These are phyloP conservation scores for Watsonalla cultraria DNA, from an alignment of 2,888 invertebrate genomes.

Conservation along the genomic window DNA sequence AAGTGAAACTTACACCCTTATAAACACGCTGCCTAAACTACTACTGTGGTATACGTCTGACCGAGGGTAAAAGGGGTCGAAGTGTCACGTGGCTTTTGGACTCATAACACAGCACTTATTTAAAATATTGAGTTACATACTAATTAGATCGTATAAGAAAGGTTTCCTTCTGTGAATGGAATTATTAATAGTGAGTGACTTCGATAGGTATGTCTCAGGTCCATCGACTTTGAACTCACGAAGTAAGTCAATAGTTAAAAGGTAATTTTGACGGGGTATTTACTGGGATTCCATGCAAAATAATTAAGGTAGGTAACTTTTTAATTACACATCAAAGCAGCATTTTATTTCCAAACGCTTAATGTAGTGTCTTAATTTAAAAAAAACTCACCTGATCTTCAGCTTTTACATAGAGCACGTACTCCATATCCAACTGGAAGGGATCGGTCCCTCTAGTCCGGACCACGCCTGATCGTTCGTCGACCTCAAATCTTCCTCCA, in stretches of 20 bases:
- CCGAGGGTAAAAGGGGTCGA: background rate
- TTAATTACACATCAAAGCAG: no score
- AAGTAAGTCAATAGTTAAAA: no score
- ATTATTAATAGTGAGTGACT: background rate
- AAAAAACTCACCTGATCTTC: conserved; percentile 85
- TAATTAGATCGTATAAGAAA: background rate
- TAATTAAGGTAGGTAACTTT: no score
- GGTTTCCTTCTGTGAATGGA: background rate
- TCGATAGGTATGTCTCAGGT: no score
- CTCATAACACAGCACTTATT: background rate
- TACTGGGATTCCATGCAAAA: no score
- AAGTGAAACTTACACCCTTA: no score
- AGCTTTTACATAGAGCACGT: conserved; percentile 96
- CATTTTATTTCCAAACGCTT: no score
- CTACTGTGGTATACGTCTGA: conserved; percentile 1
- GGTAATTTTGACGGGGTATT: no score
- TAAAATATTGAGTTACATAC: background rate
- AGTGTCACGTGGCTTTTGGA: background rate
- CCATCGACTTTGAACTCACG: no score
- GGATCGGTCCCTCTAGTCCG: conserved; percentile 94
- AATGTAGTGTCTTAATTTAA: background rate
- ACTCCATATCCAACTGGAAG: conserved; percentile 97
- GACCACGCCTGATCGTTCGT: conserved; percentile 94
- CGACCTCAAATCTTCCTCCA: conserved; percentile 89
- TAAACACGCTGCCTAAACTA: background rate